A percentile compares a stretch with the other conserved stretches of the same genome.
These are phyloP conservation scores for Pollachius pollachius DNA, from an alignment of 2,113 vertebrate species.

Conservation along the genomic window DNA sequence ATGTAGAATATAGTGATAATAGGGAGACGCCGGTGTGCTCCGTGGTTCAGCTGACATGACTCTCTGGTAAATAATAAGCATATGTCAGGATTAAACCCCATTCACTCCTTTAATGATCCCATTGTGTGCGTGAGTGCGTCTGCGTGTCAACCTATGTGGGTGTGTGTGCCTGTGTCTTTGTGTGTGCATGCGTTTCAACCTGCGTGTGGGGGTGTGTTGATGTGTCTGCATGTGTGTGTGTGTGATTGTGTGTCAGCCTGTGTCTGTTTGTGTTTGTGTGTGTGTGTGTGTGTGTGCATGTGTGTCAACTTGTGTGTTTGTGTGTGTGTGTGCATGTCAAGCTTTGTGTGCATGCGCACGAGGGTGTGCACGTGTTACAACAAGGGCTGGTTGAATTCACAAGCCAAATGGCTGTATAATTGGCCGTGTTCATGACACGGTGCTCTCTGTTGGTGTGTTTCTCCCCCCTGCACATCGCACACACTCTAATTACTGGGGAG, in stretches of 20 bases:
- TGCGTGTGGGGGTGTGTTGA: constrained; percentile 29
- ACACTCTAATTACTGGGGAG: constrained; percentile 77
- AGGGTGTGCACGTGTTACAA: constrained; percentile 48
- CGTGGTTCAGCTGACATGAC: constrained; percentile 56
- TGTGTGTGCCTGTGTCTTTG: constrained; percentile 16
- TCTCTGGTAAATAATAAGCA: constrained; percentile 59
- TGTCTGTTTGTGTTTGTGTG: neutral
- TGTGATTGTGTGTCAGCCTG: too few species aligned
- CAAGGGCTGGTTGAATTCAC: constrained; percentile 67
- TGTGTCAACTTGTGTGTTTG: too few species aligned
- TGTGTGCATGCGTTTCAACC: neutral
- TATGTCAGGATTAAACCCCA: constrained; percentile 64
- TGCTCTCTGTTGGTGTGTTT: constrained; percentile 73
- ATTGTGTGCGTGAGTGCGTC: constrained; percentile 35
- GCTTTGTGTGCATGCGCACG: constrained; percentile 28
- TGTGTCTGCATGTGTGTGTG: constrained; percentile 40
- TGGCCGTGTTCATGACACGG: constrained; percentile 74
- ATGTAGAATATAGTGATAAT: constrained; percentile 53
- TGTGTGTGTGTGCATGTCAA: neutral
- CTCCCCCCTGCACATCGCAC: constrained; percentile 67
- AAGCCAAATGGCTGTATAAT: constrained; percentile 79
- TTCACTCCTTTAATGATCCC: constrained; percentile 63
- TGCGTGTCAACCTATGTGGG: constrained; percentile 14
- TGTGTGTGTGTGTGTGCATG: constrained; percentile 2
- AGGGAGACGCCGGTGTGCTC: constrained; percentile 41